A percentile compares a stretch with the other conserved stretches of the same genome.
Conservation (phyloP, 1,140 invertebrate genomes). For the Thrips palmi region DNA sequence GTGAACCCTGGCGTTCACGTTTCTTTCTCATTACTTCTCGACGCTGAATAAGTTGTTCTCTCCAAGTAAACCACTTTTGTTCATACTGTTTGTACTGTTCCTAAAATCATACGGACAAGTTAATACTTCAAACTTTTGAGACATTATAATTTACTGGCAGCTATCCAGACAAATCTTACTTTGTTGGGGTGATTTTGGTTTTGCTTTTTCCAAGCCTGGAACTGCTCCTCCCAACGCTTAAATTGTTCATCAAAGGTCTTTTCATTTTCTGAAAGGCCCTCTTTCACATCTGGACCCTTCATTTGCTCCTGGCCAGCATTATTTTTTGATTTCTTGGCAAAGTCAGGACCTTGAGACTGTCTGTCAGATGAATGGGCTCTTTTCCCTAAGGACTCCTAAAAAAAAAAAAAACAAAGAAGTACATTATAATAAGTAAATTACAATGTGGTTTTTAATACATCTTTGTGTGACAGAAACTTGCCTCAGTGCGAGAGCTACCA, state of each 20-base stretch:
- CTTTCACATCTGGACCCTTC: background rate
- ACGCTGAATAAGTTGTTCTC: constrained; percentile 51
- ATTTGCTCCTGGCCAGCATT: too few species aligned
- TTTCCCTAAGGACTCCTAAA: too few species aligned
- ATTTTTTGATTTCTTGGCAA: too few species aligned
- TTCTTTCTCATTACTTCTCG: constrained; percentile 62
- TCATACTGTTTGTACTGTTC: constrained; percentile 60
- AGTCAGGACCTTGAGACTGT: too few species aligned
- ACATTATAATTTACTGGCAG: background rate
- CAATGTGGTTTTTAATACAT: too few species aligned
- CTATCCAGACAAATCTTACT: constrained; percentile 22
- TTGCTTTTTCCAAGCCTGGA: constrained; percentile 65
- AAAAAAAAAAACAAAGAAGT: too few species aligned
- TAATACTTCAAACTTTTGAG: background rate
- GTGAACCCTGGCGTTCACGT: too few species aligned
- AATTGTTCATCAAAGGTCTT: constrained; percentile 65
- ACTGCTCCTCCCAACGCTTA: constrained; percentile 66
- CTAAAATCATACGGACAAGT: constrained; percentile 20
- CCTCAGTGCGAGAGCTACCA: too few species aligned
- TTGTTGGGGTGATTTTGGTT: constrained; percentile 73
- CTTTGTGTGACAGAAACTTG: too few species aligned
- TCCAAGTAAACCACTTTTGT: constrained; percentile 61
- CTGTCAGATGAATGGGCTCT: too few species aligned
- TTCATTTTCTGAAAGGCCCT: constrained; percentile 25
- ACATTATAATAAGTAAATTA: too few species aligned